Evolutionary conservation across 92 coral and sea anemone genomes (phyloP).

Genomic region (Paragorgia papillata): DNA sequence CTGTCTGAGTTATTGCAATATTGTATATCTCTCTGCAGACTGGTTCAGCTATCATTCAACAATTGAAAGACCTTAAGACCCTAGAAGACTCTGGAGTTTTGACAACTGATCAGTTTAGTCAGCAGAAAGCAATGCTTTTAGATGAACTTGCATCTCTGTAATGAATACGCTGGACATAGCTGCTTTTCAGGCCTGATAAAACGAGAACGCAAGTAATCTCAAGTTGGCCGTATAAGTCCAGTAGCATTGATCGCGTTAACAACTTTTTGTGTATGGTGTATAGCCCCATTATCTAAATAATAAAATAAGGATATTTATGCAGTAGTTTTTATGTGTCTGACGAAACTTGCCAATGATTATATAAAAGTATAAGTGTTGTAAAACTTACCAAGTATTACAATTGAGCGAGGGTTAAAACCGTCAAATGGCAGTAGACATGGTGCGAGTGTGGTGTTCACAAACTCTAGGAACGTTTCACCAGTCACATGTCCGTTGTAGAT

Average conservation of each 20-base stretch:
- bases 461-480: conserved; percentile 37
- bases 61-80: neutral
- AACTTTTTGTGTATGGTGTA: conserved; percentile 40
- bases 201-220: no score
- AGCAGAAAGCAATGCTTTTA: conserved; percentile 7
- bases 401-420: conserved; percentile 58
- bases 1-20: no score
- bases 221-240: no score
- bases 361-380: neutral
- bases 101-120: neutral
- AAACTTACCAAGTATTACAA: conserved; percentile 60
- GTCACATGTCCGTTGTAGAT: conserved; percentile 46
- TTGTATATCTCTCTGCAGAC: no score
- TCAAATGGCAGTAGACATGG: conserved; percentile 59
- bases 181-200: no score
- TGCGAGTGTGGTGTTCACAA: conserved; percentile 51
- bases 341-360: no score
- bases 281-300: conserved; percentile 39
- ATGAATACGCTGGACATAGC: no score
- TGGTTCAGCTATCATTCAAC: conserved; percentile 1
- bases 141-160: conserved; percentile 10
- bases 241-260: conserved; percentile 42
- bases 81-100: conserved; percentile 13
- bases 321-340: neutral
- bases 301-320: neutral